Evolutionary conservation across 2,888 invertebrate genomes (phyloP).

Genomic region (Chymomyza procnemis): DNA sequence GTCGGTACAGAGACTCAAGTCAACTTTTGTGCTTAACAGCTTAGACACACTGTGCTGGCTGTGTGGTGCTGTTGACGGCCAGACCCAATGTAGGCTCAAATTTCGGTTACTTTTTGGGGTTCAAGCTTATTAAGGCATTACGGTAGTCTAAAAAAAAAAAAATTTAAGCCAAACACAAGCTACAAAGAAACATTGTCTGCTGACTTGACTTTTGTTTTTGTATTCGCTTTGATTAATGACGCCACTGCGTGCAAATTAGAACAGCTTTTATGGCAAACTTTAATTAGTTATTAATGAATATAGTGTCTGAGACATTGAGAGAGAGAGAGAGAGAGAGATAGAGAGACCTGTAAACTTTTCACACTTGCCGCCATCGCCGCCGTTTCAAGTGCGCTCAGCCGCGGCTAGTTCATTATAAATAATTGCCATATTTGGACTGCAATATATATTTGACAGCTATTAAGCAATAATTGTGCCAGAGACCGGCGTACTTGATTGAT

Average conservation of each 20-base stretch:
- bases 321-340: too few relatives aligned
- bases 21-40: slow-evolving; percentile 32
- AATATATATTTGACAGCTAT: not conserved
- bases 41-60: too few relatives aligned
- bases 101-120: slow-evolving; percentile 3
- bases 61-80: not conserved
- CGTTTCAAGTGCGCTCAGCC: not conserved
- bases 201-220: not conserved
- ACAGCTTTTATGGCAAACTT: slow-evolving; percentile 61
- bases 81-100: slow-evolving; percentile 1
- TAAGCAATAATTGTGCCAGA: not conserved
- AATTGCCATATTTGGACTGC: not conserved
- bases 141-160: slow-evolving; percentile 38
- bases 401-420: not conserved
- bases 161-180: not conserved
- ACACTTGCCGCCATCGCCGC: slow-evolving; percentile 41
- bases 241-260: slow-evolving; percentile 61
- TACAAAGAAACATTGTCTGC: too few relatives aligned
- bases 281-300: slow-evolving; percentile 68
- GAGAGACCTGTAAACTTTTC: slow-evolving; percentile 32
- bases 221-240: slow-evolving; percentile 60
- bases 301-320: slow-evolving; percentile 26
- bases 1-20: slow-evolving; percentile 28
- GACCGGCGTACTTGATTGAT: not conserved
- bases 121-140: slow-evolving; percentile 46